Base-by-base conservation (phyloP, 2,888 invertebrate species). In the Torymus auratus region DNA sequence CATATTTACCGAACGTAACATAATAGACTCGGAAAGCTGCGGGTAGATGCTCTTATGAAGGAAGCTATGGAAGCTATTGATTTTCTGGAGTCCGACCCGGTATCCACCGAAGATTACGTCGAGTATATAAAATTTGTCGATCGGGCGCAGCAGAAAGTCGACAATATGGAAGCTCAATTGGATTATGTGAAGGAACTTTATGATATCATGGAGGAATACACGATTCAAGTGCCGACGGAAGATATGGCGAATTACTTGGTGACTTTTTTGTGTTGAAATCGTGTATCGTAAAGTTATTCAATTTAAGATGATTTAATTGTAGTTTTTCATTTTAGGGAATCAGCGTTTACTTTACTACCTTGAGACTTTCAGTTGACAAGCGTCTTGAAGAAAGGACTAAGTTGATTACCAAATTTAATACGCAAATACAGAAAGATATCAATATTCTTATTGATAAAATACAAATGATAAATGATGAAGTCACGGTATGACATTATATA, bases 101-200 rank as follows among this genome's bases (percentile, higher is more conserved):
- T 93, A 55, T 93, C 93, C 0, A 96, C 97, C 0, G 92, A 93
- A 0, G 96, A 96, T 84, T 94, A 94, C 86, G 96, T 96, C 0
- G 93, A 93, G 14, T 95, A 94, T 86, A 93, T 96, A 78, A 93
- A 92, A 67, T 94, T 96, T 91, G 88, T 96, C 70, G 95, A 96
- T 78, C 93, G 93, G 4, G 92, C 95, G 13, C 94, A 94, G 83
- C 88, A 92, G 1, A 93, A 94, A 87, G 93, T 97, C 73, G 94
- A 94, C 28, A 91, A 91, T 28, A 92, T 98, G 86, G 96, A 97
- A 87, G 92, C 93, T 65, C 93, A 94, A 52, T 91, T 96, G 5
- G 96, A 96, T 87, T 96, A 97, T 88, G 94, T 96, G 7, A 95
- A 96, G 84, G 96, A 97, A 86, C 91, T 97, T 79, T 96, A 97